Conservation (phyloP, 2,113 vertebrate genomes). For the Leuciscus idus region DNA sequence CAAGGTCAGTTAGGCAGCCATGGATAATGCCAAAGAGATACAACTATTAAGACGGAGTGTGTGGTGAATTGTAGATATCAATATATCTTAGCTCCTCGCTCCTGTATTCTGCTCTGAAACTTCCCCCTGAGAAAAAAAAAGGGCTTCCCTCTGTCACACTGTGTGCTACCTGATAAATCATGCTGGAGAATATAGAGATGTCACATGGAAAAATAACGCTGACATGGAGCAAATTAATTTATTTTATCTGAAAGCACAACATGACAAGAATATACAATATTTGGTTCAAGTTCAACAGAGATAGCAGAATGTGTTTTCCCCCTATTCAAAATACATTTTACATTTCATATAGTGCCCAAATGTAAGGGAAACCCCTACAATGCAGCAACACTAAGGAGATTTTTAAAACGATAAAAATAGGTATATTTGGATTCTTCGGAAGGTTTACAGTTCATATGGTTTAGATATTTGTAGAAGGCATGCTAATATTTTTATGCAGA, state of each 20-base stretch:
- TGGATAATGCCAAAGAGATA: slow-evolving; percentile 8
- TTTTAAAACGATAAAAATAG: neutral
- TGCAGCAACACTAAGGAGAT: neutral
- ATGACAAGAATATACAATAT: neutral
- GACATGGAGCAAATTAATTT: neutral
- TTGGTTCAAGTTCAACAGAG: neutral
- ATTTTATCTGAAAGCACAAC: neutral
- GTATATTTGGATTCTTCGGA: neutral
- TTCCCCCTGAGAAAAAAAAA: neutral
- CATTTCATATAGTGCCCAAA: neutral
- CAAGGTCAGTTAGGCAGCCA: slow-evolving; percentile 28
- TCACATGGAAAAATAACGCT: neutral
- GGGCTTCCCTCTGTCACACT: slow-evolving; percentile 21
- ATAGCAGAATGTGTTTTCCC: neutral
- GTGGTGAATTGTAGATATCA: slow-evolving; percentile 1
- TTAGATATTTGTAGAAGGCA: neutral
- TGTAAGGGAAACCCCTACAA: neutral
- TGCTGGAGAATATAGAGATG: neutral
- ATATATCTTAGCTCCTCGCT: neutral
- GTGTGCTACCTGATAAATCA: neutral
- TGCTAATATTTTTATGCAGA: neutral
- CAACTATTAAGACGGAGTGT: slow-evolving; percentile 1
- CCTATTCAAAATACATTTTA: neutral
- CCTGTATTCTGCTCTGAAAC: neutral
- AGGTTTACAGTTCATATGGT: neutral